A percentile compares a stretch with the other conserved stretches of the same genome.
phyloP scores from a whole-genome alignment of 2,797 vertebrate species.

The Pristis pectinata region DNA sequence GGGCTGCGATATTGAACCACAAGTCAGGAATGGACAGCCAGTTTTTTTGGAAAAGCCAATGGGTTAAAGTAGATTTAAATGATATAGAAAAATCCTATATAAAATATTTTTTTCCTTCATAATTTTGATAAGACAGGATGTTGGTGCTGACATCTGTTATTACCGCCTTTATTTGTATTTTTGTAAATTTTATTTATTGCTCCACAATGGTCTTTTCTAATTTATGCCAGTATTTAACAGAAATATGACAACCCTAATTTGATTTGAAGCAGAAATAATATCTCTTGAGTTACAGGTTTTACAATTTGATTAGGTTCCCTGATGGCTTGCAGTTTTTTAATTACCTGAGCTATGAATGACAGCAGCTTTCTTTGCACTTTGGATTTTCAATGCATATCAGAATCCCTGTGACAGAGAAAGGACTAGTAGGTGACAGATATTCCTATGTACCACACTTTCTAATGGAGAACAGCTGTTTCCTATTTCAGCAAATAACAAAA shows the following conservation, averaged over 20 bases:
- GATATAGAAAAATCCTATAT: background rate
- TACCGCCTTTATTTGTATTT: background rate
- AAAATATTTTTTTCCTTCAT: background rate
- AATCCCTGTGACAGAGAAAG: background rate
- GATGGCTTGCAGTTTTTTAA: background rate
- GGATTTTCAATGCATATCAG: background rate
- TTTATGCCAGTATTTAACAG: background rate
- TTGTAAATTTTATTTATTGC: background rate
- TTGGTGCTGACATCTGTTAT: background rate
- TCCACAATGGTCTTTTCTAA: background rate
- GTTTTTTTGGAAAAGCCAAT: background rate
- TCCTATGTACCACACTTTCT: background rate
- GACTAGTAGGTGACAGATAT: background rate
- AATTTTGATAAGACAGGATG: background rate
- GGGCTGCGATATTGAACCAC: background rate
- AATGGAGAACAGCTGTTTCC: background rate
- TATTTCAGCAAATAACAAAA: background rate
- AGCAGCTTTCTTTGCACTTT: background rate
- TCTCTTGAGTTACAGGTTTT: background rate
- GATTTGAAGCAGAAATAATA: slow-evolving; percentile 14
- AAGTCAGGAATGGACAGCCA: background rate
- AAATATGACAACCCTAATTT: background rate
- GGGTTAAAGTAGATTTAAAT: background rate
- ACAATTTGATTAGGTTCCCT: background rate
- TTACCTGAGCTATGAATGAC: background rate